Conservation (phyloP, 2,888 invertebrate genomes). For the Limnephilus lunatus region DNA sequence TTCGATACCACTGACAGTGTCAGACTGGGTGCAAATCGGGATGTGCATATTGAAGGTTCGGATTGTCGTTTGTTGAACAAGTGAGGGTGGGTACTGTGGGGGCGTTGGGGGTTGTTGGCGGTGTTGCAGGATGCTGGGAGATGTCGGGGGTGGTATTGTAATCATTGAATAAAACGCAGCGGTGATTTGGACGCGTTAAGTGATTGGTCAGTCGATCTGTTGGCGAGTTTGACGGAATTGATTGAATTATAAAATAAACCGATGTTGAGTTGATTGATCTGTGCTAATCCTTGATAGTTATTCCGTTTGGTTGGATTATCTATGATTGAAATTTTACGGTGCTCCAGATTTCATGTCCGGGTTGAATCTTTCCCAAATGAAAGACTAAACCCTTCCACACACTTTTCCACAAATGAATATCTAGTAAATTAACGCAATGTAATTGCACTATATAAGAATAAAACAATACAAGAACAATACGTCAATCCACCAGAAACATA, state of each 20-base stretch:
- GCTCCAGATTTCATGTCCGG: too few relatives aligned
- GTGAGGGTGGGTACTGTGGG: neutral
- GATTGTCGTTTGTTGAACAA: neutral
- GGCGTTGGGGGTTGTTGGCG: neutral
- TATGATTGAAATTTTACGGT: neutral
- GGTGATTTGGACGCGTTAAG: neutral
- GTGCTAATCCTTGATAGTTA: neutral
- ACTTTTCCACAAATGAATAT: too few relatives aligned
- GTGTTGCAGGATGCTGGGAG: neutral
- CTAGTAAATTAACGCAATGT: too few relatives aligned
- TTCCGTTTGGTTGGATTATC: neutral
- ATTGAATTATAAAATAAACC: neutral
- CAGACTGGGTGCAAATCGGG: neutral
- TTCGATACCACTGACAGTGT: slow-evolving; percentile 2
- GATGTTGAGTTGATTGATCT: neutral
- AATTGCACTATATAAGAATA: too few relatives aligned
- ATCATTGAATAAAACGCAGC: neutral
- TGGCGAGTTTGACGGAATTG: neutral
- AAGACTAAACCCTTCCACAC: too few relatives aligned
- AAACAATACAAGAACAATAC: too few relatives aligned
- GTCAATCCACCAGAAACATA: too few relatives aligned
- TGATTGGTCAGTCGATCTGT: neutral
- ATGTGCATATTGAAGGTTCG: neutral
- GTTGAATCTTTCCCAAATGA: too few relatives aligned
- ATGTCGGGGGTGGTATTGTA: neutral